Percentiles rank a stretch among this genome's conserved stretches.
These are phyloP conservation scores for Mesorhabditis sp. DNA, from an alignment of 2,888 invertebrate species.

Conservation along the genomic window DNA sequence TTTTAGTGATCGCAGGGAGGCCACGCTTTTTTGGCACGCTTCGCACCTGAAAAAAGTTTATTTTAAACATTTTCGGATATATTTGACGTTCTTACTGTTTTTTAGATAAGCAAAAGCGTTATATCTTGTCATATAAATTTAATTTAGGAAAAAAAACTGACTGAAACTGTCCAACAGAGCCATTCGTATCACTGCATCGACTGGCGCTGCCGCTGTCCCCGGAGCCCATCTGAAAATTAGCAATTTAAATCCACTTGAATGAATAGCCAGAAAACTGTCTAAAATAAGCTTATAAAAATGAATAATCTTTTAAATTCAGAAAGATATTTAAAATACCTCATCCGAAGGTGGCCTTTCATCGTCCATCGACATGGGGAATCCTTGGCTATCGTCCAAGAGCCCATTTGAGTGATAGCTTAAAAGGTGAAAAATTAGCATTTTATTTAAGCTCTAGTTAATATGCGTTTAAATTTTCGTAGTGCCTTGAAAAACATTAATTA, in stretches of 20 bases:
- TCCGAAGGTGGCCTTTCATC: background rate
- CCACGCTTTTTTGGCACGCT: slow-evolving; percentile 28
- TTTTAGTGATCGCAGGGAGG: slow-evolving; percentile 29
- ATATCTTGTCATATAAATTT: background rate
- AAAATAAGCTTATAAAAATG: no score
- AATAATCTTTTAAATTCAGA: no score
- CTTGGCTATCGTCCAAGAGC: background rate
- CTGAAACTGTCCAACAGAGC: background rate
- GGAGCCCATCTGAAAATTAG: background rate
- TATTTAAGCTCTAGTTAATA: no score
- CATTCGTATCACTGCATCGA: background rate
- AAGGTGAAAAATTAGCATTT: no score
- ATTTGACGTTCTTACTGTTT: no score
- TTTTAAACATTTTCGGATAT: no score
- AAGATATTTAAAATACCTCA: no score
- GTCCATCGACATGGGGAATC: background rate
- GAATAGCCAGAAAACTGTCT: no score
- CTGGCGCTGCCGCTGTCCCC: background rate
- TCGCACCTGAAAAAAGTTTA: slow-evolving; percentile 23
- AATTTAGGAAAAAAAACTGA: background rate
- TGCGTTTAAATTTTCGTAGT: no score
- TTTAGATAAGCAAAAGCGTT: slow-evolving; percentile 1
- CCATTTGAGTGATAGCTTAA: background rate
- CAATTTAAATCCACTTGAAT: no score
- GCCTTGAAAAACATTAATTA: no score